Evolutionary conservation across 2,797 vertebrate genomes (phyloP), one percentile per base, ranked within the genome.

Genomic region (Rachycentron canadum): DNA sequence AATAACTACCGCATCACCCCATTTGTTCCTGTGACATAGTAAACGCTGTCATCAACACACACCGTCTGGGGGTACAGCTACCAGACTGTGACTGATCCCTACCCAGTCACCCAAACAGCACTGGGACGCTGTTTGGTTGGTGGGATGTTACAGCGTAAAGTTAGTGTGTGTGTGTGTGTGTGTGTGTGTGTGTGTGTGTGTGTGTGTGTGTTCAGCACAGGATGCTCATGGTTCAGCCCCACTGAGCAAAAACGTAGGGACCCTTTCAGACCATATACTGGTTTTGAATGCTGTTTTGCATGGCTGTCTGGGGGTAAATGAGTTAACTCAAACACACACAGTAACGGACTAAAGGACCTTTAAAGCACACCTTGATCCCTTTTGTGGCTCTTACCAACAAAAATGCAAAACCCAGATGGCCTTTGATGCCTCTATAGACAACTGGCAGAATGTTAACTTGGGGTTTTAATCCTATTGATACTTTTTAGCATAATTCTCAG

Each of bases 81-180:
- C 84, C 78, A 91, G 90, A 93, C 89, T 88, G 88, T 90, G 91
- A 90, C 88, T 87, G 88, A 92, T 87, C 88, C 82, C 60, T 69
- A 84, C 65, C 66, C 86, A 87, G 81, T 89, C 91, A 88, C 84
- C 86, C 86, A 91, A 86, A 87, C 78, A 80, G 71, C 67, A 76
- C 61, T 19, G 59, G 70, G 76, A 86, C 60, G 43, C 69, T 63
- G 69, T 69, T 69, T 78, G 61, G 55, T 83, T 71, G 68, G 69
- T 50, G 65, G 79, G 81, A 81, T 52, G 67, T 61, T 78, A 67
- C 41, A 47, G 59, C 63, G 52, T 36, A 56, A 61, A 10, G 14
- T 61, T 50, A 4, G 26, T n/a, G 32, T 50, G 40, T 69, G 62
- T 66, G 45, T 69, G 73, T 64, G 71, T 81, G 68, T 59, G 70